phyloP scores from a whole-genome alignment of 30 jellyfish, hydroid and myxozoan genomes.

The Hydra vulgaris region DNA sequence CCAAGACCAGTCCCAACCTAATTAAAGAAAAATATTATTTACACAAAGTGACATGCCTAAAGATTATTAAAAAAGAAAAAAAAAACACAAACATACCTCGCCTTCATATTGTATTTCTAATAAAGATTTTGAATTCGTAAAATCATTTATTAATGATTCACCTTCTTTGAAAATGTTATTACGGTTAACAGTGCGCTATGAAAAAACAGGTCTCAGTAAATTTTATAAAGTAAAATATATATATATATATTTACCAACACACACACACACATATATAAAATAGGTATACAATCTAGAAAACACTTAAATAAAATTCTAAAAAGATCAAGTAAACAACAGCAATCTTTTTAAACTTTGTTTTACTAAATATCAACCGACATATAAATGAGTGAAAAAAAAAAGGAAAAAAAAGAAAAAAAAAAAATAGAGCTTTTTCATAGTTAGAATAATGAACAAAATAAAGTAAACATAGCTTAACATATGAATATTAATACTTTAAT shows the following conservation, averaged over 20 bases:
- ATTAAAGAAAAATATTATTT: background rate
- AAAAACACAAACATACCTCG: conserved; percentile 49
- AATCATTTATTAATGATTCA: conserved; percentile 71
- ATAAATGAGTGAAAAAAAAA: no score
- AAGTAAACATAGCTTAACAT: no score
- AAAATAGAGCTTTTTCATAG: no score
- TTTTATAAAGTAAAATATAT: no score
- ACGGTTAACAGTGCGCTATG: conserved; percentile 92
- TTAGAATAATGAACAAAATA: no score
- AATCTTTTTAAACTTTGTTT: background rate
- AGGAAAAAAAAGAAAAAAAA: no score
- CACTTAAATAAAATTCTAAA: background rate
- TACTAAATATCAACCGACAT: no score
- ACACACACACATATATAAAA: no score
- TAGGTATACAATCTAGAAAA: no score
- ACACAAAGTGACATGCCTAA: background rate
- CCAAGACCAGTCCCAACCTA: conserved; percentile 99
- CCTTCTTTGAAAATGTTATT: conserved; percentile 79
- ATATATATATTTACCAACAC: no score
- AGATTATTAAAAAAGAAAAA: background rate
- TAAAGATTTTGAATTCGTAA: conserved; percentile 67
- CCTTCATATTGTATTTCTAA: conserved; percentile 98
- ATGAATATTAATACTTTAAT: no score
- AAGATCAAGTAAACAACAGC: background rate
- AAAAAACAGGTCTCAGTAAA: no score